Evolutionary conservation across 1,140 invertebrate genomes (phyloP), one percentile per base, ranked within the genome.

Genomic region (Trachymyrmex cornetzi): DNA sequence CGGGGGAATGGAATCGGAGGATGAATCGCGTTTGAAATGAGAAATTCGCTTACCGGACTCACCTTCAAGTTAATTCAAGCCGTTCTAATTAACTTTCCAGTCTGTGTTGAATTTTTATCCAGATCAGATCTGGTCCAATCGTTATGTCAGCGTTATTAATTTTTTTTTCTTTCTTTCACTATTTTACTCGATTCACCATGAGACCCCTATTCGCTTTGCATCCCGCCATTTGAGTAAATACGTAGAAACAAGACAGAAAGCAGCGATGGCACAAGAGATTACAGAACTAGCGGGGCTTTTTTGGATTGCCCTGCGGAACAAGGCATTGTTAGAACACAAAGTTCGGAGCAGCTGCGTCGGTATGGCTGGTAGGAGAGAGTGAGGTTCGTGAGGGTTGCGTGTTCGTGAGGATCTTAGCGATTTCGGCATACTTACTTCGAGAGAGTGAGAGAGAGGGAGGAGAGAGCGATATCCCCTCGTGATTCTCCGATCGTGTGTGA

Each of bases 211-310:
- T 61, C 80, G 55, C 80, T 84, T 75, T 48, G 34, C 80, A 75
- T 61, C 38, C 69, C 69, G 80, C 57, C 80, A 61, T 63, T 74
- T 63, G 14, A 59, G 34, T 84, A 74, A 82, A 80, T 88, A 88
- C 72, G 67, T 80, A 89, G 79, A 80, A 75, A 90, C 77, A 90
- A 81, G 82, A 91, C 86, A 91, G 75, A 87, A 91, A 91, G 90
- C 89, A 91, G 89, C 87, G 85, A 71, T 80, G 90, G 87, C 87
- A 91, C 87, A 91, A 80, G 87, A 90, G 66, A 87, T 88, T 80
- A 90, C 90, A 86, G 66, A 84, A 90, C 89, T 88, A 90, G 90
- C 87, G 77, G 81, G 90, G 87, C 44, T 79, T 88, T 50, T 50
- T 50, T 69, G 61, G 77, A 64, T 67, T 57, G 50, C 77, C 89